phyloP scores from a whole-genome alignment of 2,113 vertebrate genomes.

The Irena cyanogastra region DNA sequence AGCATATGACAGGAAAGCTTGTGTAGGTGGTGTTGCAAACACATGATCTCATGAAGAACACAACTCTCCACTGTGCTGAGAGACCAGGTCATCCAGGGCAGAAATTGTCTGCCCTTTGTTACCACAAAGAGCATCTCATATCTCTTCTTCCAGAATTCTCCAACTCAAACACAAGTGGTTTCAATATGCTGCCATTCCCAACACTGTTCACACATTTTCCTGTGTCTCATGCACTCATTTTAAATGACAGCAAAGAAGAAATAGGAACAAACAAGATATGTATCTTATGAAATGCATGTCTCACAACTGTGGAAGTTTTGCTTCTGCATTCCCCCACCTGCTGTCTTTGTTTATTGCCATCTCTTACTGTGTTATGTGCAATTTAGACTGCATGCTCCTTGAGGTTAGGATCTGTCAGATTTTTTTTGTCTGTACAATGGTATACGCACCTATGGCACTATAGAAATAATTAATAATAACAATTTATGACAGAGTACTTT shows the following conservation, averaged over 20 bases:
- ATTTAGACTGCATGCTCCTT: not conserved
- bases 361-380: not conserved
- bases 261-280: not conserved
- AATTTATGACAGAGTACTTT: conserved; percentile 6
- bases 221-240: not conserved
- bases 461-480: conserved; percentile 28
- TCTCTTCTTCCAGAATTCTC: not conserved
- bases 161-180: not conserved
- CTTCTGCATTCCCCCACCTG: not conserved
- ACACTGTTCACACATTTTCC: not conserved
- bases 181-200: not conserved
- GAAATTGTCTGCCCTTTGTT: not conserved
- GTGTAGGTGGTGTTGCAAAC: not conserved
- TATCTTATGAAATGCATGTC: not conserved
- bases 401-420: not conserved
- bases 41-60: not conserved
- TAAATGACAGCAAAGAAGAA: not conserved
- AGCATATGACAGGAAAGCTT: not conserved
- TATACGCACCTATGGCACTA: not conserved
- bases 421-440: not conserved
- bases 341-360: not conserved
- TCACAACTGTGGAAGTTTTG: not conserved
- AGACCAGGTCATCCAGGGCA: not conserved
- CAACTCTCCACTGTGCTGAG: not conserved
- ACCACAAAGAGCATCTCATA: not conserved